Evolutionary conservation across 1,140 invertebrate species (phyloP), one percentile per base, ranked within the genome.

Genomic region (Meloidogyne floridensis): DNA sequence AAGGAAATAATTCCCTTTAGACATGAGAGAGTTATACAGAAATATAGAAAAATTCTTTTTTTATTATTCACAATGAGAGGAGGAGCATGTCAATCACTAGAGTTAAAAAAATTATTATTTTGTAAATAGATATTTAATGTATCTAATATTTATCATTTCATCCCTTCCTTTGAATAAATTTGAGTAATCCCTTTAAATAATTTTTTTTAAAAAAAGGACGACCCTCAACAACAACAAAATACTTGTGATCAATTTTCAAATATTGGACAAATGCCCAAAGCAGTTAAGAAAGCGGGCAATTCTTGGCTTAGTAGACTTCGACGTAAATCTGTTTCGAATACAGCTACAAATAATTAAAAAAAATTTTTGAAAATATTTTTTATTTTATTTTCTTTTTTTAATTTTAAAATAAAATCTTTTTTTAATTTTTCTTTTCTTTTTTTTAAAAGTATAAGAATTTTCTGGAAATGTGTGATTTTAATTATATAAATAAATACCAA

Each of bases 301-400:
- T 81, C 80, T 18, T 81, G 80, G 80, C 75, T 81, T 42, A 80
- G 75, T 59, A 56, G 75, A 69, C 74, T 81, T 51, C 75, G 80
- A 18, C 74, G 74, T 18, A 81, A 81, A 32, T 69, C 72, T 47
- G 74, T 42, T 51, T n/a, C 32, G 51, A 80, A 53, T n/a, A 65
- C 15, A n/a, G 13, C 56, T 5, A 15, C 13, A 59, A 65, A 65
- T 65, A 65, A 65, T 59, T 65, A 65, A 65, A 65, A 65, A 59
- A 15, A 59, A 15, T 59, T 59, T 9, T 56, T 11, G 32, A 47
- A 47, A 47, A 47, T 47, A 47, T 6, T 32, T 32, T 32, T 32
- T 32, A 47, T 47, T 47, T 47, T 6, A 47, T 47, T 47, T 6
- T 47, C 7, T 47, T 47, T 8, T 7, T 47, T 47, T 47, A 47